Conservation (phyloP, 2,113 vertebrate genomes). For the Malurus cyaneus region DNA sequence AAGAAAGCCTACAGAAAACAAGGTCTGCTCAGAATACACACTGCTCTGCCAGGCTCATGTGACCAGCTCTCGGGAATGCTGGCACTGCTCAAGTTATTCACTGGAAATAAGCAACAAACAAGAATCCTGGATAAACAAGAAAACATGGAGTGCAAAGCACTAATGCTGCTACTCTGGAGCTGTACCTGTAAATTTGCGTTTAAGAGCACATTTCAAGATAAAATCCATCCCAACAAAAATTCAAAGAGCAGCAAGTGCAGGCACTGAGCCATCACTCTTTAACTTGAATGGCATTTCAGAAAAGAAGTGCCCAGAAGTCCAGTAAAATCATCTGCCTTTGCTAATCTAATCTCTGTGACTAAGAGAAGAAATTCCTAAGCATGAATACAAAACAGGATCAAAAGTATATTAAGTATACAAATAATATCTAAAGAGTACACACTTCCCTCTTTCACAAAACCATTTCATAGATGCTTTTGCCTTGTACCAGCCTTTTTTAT, state of each 20-base stretch:
- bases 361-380: not conserved
- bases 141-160: not conserved
- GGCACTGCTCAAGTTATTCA: not conserved
- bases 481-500: not conserved
- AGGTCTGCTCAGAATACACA: conserved; percentile 9
- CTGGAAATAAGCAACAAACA: not conserved
- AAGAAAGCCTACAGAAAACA: conserved; percentile 21
- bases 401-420: not conserved
- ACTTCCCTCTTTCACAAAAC: not conserved
- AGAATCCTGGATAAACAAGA: conserved; percentile 16
- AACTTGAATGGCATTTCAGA: not conserved
- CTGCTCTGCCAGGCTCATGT: conserved; percentile 17
- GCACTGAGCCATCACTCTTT: not conserved
- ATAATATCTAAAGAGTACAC: not conserved
- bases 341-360: not conserved
- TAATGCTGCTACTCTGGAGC: not conserved
- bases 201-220: not conserved
- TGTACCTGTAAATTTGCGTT: not conserved
- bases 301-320: not conserved
- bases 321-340: not conserved
- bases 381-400: not conserved
- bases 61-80: conserved; percentile 53
- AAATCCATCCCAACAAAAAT: not conserved
- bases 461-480: not conserved
- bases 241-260: not conserved